Base-by-base conservation (phyloP, 1,140 invertebrate genomes). In the Ericerus pela region DNA sequence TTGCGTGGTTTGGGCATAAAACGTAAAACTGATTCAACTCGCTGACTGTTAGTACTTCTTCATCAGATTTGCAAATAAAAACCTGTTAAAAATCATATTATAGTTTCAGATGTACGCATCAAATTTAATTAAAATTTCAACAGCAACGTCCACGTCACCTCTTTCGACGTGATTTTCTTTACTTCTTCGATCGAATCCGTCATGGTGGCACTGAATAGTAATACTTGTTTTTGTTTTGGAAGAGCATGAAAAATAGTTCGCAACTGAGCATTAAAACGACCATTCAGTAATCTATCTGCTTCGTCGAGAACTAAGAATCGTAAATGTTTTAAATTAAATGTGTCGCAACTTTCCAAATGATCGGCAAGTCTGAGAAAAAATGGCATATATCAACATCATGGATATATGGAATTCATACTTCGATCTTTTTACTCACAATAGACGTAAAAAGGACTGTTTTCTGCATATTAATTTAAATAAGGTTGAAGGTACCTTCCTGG, bases 151-250 rank as follows among this genome's bases (percentile, higher is more conserved):
- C 20, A 29, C 10, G 51, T 51, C 27, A 56, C 59, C 43, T 64
- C 37, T 56, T 62, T 62, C 36, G 56, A 61, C 12, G 61, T 58
- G 0, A 64, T 54, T 56, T 77, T 65, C 68, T 84, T 80, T 16
- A 88, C 71, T 69, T 81, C 80, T 55, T 82, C 72, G 26, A 88
- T 69, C 58, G 84, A 79, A 67, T 93, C 85, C 8, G 90, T 95
- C 67, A 97, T 91, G 14, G 96, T 99, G 1, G 96, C 96, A 56
- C 93, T 96, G 66, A 97, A 99, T 24, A 97, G 74, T 29, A 96
- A 73, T 20, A 85, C 92, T 65, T 91, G 88, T 61, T 84, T 77
- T 41, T 83, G 77, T 60, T 80, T 78, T 0, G 93, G 88, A 38
- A 97, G 69, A 8, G 78, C 77, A 58, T 76, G 70, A 65, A 95